A percentile compares a stretch with the other conserved stretches of the same genome.
These are phyloP conservation scores for Eupleurogrammus muticus DNA, from an alignment of 2,797 vertebrate species.

Conservation along the genomic window DNA sequence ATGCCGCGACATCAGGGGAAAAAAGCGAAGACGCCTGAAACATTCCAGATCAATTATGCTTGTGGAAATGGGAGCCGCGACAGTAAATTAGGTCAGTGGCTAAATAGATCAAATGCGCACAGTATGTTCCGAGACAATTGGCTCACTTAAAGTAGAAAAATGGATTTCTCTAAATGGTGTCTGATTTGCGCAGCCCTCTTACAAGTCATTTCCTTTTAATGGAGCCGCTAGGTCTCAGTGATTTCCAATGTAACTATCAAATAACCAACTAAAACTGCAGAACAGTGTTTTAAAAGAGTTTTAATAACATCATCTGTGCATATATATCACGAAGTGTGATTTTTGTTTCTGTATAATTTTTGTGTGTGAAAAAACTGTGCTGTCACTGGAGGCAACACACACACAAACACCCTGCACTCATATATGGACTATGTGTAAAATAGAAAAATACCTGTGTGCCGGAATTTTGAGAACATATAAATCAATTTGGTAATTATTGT, in stretches of 20 bases:
- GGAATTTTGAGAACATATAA: too few species aligned
- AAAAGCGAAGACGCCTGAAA: not conserved
- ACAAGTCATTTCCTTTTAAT: conserved; percentile 1
- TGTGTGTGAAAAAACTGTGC: too few species aligned
- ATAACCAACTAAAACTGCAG: too few species aligned
- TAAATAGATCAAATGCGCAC: conserved; percentile 7
- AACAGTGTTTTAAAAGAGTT: too few species aligned
- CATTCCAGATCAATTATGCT: conserved; percentile 21
- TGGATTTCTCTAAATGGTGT: conserved; percentile 4
- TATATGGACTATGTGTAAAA: too few species aligned
- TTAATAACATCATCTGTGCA: too few species aligned
- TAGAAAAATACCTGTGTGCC: too few species aligned
- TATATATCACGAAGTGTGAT: too few species aligned
- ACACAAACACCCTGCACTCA: too few species aligned
- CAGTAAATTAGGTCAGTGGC: conserved; percentile 13
- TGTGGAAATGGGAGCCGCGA: conserved; percentile 1
- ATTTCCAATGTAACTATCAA: not conserved
- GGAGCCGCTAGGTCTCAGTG: not conserved
- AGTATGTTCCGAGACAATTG: not conserved
- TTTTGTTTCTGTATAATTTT: too few species aligned
- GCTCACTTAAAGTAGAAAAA: conserved; percentile 11
- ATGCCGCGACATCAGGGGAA: conserved; percentile 13
- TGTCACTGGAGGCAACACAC: too few species aligned
- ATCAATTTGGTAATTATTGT: too few species aligned
- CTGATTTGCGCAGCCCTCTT: not conserved